Base-by-base conservation (phyloP, 2,113 vertebrate species). In the Carassius carassius region DNA sequence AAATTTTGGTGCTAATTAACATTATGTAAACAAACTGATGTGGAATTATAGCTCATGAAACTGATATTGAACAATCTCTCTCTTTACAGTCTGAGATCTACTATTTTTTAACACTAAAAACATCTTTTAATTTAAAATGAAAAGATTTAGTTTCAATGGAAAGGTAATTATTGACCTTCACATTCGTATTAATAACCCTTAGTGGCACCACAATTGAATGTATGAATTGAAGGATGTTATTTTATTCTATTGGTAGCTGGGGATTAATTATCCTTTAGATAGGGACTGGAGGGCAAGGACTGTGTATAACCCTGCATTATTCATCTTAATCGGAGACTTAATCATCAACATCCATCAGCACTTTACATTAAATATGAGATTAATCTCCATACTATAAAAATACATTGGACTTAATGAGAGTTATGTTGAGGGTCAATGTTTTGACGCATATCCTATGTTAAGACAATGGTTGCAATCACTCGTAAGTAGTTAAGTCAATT, bases 261-360 rank as follows among this genome's bases (percentile, higher is more conserved):
- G 84, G 75, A 90, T 90, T 84, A 73, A 91, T 91, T 92, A 91
- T 88, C 91, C 90, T 94, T 93, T 90, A 91, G 91, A 85, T 81
- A 62, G 84, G 84, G 87, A 92, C 54, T 92, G 92, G 91, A 94
- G 92, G 93, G 87, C 90, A 87, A 87, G 83, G 76, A n/a, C 84
- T 82, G 84, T 81, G 82, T 87, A 9, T 56, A 21, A 35, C 5
- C 62, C 41, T 77, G 13, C 32, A 69, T 78, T 84, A 78, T 84
- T 84, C 65, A 78, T 93, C 93, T 93, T 90, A 92, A 93, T 93
- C 92, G 91, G 89, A 92, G 89, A 86, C 90, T 93, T 92, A 93
- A 92, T 92, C 91, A 92, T 85, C 78, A 86, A 63, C 32, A 87
- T 83, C 84, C 89, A 88, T 47, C 80, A 56, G 60, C 69, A 63